phyloP scores from a whole-genome alignment of 2,113 vertebrate genomes.

The Cottus gobio region DNA sequence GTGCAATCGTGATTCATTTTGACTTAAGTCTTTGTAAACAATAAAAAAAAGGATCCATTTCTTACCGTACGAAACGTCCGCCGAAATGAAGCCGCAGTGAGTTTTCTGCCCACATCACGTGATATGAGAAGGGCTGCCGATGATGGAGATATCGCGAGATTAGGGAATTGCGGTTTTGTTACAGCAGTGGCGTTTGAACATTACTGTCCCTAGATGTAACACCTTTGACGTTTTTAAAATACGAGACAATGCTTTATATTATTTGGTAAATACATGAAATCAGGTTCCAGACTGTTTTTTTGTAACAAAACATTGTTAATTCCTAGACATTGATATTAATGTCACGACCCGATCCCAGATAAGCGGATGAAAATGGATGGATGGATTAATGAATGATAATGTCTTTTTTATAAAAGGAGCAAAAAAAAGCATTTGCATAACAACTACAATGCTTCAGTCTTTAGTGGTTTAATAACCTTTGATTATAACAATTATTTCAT shows the following conservation, averaged over 20 bases:
- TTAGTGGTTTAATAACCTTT: neutral
- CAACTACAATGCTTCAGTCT: neutral
- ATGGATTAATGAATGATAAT: no score
- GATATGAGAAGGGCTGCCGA: neutral
- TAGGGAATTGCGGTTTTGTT: neutral
- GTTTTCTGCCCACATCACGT: conserved; percentile 48
- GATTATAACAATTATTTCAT: neutral
- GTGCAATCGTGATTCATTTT: neutral
- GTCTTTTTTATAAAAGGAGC: neutral
- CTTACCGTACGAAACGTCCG: conserved; percentile 56
- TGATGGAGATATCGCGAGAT: conserved; percentile 53
- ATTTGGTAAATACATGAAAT: neutral
- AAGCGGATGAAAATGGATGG: no score
- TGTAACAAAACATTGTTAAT: neutral
- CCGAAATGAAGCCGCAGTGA: conserved; percentile 41
- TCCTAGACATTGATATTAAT: neutral
- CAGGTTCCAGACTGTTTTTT: neutral
- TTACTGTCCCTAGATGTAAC: neutral
- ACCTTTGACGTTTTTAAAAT: neutral
- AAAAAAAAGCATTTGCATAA: neutral
- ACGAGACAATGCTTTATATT: neutral
- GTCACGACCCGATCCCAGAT: no score
- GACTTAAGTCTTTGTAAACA: conserved; percentile 17
- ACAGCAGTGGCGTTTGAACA: neutral
- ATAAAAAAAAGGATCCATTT: conserved; percentile 24